Base-by-base conservation (phyloP, 2,888 invertebrate genomes). In the Heliconius ethilla region DNA sequence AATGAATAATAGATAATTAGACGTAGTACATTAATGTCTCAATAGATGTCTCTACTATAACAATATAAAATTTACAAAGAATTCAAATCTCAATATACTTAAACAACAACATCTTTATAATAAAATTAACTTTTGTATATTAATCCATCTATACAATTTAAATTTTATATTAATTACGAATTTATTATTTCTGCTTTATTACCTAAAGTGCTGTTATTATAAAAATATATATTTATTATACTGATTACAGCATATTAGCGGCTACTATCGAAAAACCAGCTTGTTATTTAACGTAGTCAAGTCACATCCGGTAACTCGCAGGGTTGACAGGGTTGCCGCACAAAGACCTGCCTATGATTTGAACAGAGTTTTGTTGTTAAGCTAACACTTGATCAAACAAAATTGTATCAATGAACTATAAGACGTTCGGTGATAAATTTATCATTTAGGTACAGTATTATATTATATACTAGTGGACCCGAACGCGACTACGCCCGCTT, bases 361-460 rank as follows among this genome's bases (percentile, higher is more conserved):
- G 82, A 85, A 90, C 88, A 90, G 87, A 81, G 82, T 87, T 86
- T 86, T 90, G 85, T 88, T 91, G 91, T 91, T 91, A 91, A 89
- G 85, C 86, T 84, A 85, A 89, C 92, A 92, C 92, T 92, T 93
- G 92, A 91, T 90, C 92, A 93, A 93, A 93, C 89, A 92, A 84
- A 81, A 27, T 45, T 65, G 33, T 40, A 27, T 40, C 63, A 45
- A 74, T 37, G 59, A 72, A 59, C 25, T 25, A 45, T 69, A 69
- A 69, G 40, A 69, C 3, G 40, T 45, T 27, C 25, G n/a, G 3
- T 25, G 69, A 69, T 69, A 69, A 27, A 69, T 25, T n/a, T 69
- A 69, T 40, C 11, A 40, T 69, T 69, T 69, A 40, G n/a, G 67
- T 69, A 69, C n/a, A 15, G 25, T 69, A 37, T 37, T n/a, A 22